Evolutionary conservation across 2,113 vertebrate species (phyloP).

Genomic region (Propithecus coquereli): DNA sequence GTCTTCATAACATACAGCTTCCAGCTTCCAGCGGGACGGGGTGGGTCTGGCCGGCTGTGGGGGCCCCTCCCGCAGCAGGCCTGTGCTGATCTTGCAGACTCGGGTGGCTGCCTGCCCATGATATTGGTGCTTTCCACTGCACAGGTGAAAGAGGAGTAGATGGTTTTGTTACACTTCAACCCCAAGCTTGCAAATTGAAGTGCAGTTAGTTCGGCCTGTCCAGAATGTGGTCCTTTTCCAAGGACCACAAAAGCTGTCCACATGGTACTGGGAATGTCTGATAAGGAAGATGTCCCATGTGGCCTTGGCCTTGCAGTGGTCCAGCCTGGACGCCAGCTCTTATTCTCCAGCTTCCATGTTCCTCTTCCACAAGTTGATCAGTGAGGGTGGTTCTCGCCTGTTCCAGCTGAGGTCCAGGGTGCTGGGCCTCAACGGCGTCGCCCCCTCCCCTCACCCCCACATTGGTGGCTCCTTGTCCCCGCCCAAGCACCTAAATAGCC

Average conservation of each 20-base stretch:
- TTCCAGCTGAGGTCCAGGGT: too few relatives aligned
- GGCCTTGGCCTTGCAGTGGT: slow-evolving; percentile 91
- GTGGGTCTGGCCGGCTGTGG: slow-evolving; percentile 94
- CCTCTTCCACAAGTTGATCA: slow-evolving; percentile 89
- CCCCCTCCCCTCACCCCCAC: too few relatives aligned
- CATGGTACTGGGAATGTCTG: slow-evolving; percentile 94
- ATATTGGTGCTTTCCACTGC: slow-evolving; percentile 94
- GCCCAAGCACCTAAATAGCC: too few relatives aligned
- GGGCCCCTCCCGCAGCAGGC: slow-evolving; percentile 93
- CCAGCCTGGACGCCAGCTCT: slow-evolving; percentile 83
- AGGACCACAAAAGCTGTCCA: slow-evolving; percentile 88
- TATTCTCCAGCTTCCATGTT: slow-evolving; percentile 84
- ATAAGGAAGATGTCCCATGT: slow-evolving; percentile 96
- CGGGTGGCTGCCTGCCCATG: slow-evolving; percentile 94
- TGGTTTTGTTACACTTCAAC: slow-evolving; percentile 91
- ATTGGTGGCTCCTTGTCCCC: too few relatives aligned
- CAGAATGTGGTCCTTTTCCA: slow-evolving; percentile 89
- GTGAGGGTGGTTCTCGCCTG: slow-evolving; percentile 90
- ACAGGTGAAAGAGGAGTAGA: slow-evolving; percentile 96
- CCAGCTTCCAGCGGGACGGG: slow-evolving; percentile 95
- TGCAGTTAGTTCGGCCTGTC: slow-evolving; percentile 94
- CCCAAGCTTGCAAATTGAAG: slow-evolving; percentile 89
- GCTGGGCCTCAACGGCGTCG: too few relatives aligned
- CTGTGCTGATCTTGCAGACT: slow-evolving; percentile 92
- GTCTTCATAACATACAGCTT: slow-evolving; percentile 97